Evolutionary conservation across 1,140 invertebrate species (phyloP).

Genomic region (Papilio polytes): DNA sequence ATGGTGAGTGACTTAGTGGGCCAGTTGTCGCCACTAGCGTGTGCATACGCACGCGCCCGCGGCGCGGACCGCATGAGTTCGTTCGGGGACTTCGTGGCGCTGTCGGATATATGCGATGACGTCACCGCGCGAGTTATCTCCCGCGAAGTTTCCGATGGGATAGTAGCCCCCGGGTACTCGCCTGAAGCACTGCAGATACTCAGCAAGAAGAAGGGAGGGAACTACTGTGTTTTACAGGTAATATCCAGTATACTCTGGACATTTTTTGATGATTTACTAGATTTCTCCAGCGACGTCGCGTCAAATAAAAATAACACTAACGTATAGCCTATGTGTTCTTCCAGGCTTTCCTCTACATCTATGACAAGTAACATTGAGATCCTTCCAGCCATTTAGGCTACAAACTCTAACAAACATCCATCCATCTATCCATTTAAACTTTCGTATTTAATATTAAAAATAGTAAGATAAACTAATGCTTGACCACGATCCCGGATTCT

Average conservation of each 20-base stretch:
- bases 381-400: no score
- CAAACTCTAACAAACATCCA: no score
- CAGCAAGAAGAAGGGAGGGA: conserved; percentile 97
- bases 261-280: conserved; percentile 22
- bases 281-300: no score
- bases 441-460: no score
- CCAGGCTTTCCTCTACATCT: no score
- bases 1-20: conserved; percentile 95
- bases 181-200: conserved; percentile 94
- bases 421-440: no score
- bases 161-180: conserved; percentile 96
- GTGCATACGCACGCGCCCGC: conserved; percentile 97
- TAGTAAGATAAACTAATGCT: no score
- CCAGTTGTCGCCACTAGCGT: conserved; percentile 93
- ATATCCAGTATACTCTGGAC: no score
- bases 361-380: no score
- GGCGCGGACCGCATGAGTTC: conserved; percentile 99
- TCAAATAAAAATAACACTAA: no score
- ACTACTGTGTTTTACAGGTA: conserved; percentile 94
- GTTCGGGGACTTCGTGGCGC: conserved; percentile 98
- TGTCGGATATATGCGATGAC: conserved; percentile 96
- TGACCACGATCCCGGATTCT: no score
- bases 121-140: conserved; percentile 92
- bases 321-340: no score
- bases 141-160: conserved; percentile 96